Percentiles rank a stretch among this genome's conserved stretches.
Conservation (phyloP, 2,888 invertebrate genomes). For the Operophtera brumata region DNA sequence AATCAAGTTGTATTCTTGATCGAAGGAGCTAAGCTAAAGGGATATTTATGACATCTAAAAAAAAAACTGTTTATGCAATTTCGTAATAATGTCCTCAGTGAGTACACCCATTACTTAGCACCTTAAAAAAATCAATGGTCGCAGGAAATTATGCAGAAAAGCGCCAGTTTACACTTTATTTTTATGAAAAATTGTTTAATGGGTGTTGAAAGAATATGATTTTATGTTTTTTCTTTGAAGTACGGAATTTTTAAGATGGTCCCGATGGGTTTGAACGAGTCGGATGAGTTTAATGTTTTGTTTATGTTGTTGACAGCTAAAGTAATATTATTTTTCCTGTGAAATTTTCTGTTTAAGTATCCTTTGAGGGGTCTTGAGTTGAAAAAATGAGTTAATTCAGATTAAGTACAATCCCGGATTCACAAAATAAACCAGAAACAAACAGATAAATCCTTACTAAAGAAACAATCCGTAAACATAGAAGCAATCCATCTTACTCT, state of each 20-base stretch:
- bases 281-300: background rate
- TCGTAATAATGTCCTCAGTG: background rate
- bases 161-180: background rate
- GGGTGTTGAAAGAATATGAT: background rate
- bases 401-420: background rate
- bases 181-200: background rate
- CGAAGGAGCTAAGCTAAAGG: too few species aligned
- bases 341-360: too few species aligned
- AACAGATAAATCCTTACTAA: background rate
- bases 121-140: slow-evolving; percentile 1
- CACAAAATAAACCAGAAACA: background rate
- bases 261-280: background rate
- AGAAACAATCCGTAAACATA: background rate
- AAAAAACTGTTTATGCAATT: background rate
- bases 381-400: too few species aligned
- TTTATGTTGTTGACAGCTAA: background rate
- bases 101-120: background rate
- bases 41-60: too few species aligned
- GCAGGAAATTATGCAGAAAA: background rate
- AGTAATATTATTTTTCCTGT: too few species aligned
- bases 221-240: background rate
- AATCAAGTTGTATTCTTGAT: too few species aligned
- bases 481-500: slow-evolving; percentile 8
- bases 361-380: too few species aligned
- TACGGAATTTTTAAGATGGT: background rate